phyloP scores from a whole-genome alignment of 2,888 invertebrate genomes.

The Anarsia innoxiella region DNA sequence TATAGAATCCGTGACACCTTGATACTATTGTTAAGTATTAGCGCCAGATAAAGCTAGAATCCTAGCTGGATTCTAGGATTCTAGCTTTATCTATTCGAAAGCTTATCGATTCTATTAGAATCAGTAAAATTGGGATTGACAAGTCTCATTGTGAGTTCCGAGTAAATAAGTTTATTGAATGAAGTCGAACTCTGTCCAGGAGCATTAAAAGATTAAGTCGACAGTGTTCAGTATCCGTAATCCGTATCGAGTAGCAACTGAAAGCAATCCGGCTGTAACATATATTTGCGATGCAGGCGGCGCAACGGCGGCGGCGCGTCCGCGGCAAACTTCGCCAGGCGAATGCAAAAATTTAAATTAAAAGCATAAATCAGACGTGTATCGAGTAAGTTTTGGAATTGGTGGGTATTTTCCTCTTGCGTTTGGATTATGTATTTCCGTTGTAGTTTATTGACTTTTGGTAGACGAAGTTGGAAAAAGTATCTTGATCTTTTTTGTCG shows the following conservation, averaged over 20 bases:
- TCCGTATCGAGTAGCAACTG: slow-evolving; percentile 64
- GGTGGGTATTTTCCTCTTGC: slow-evolving; percentile 63
- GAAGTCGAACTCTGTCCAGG: slow-evolving; percentile 61
- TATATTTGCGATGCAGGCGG: slow-evolving; percentile 71
- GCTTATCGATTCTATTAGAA: too few relatives aligned
- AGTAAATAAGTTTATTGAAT: slow-evolving; percentile 43
- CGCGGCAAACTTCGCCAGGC: slow-evolving; percentile 64
- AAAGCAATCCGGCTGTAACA: slow-evolving; percentile 62
- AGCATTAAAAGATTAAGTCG: slow-evolving; percentile 74
- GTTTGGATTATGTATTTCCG: slow-evolving; percentile 39
- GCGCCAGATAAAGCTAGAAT: too few relatives aligned
- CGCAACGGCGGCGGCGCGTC: slow-evolving; percentile 37
- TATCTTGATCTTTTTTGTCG: too few relatives aligned
- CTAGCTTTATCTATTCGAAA: too few relatives aligned
- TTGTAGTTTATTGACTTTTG: slow-evolving; percentile 31
- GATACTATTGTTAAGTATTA: too few relatives aligned
- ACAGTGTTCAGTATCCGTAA: slow-evolving; percentile 63
- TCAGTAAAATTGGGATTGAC: too few relatives aligned
- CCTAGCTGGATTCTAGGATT: too few relatives aligned
- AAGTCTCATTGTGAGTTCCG: too few relatives aligned
- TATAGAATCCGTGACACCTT: too few relatives aligned
- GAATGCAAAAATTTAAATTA: slow-evolving; percentile 77
- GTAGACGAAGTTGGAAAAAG: slow-evolving; percentile 10
- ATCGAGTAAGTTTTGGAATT: slow-evolving; percentile 72
- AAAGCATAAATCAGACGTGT: slow-evolving; percentile 75